A percentile compares a stretch with the other conserved stretches of the same genome.
Evolutionary conservation across 1,140 invertebrate genomes (phyloP).

Genomic region (Panagrolaimus sp.): DNA sequence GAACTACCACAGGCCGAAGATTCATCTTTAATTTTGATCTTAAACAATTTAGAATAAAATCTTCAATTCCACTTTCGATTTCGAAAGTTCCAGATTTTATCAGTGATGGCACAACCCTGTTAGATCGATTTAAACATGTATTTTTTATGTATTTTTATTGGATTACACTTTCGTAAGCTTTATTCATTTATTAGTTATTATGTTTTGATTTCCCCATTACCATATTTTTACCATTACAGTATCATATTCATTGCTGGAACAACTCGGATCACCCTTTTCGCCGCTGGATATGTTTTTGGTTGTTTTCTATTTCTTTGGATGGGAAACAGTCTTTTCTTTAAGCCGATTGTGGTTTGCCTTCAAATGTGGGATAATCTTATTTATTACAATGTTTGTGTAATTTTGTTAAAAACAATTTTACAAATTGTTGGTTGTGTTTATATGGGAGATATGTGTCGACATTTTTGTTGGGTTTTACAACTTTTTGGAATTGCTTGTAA

Average conservation of each 20-base stretch:
- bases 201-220: too few species aligned
- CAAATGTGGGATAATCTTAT: constrained; percentile 76
- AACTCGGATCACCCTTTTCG: constrained; percentile 83
- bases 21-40: background rate
- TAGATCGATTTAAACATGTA: constrained; percentile 79
- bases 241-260: constrained; percentile 90
- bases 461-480: constrained; percentile 81
- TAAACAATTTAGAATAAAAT: constrained; percentile 68
- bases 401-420: constrained; percentile 73
- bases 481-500: constrained; percentile 82
- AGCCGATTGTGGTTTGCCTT: constrained; percentile 32
- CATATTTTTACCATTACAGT: too few species aligned
- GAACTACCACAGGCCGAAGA: background rate
- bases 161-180: constrained; percentile 84
- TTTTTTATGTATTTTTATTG: constrained; percentile 82
- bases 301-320: constrained; percentile 94
- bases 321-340: constrained; percentile 67
- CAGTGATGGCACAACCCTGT: constrained; percentile 69
- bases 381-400: constrained; percentile 81
- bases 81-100: constrained; percentile 78
- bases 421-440: constrained; percentile 78
- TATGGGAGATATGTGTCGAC: constrained; percentile 66
- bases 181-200: too few species aligned
- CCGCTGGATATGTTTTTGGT: constrained; percentile 87
- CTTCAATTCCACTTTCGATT: constrained; percentile 64